These are phyloP conservation scores for Gortyna flavago DNA, from an alignment of 2,888 invertebrate genomes.

Conservation along the genomic window DNA sequence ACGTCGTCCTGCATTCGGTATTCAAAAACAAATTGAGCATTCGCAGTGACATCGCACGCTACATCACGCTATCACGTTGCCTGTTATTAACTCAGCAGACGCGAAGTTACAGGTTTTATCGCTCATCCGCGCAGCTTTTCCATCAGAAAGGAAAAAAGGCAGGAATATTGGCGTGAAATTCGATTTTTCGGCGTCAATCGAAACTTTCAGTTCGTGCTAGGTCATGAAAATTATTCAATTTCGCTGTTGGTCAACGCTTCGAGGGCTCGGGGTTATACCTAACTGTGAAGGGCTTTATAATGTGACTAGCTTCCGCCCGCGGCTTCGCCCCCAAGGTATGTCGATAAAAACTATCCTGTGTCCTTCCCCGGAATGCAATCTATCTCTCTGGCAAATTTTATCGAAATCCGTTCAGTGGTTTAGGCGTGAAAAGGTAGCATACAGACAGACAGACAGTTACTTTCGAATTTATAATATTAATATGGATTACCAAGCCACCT, in stretches of 20 bases:
- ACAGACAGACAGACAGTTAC: no score
- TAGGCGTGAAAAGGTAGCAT: no score
- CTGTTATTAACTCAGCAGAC: conserved; percentile 35
- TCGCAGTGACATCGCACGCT: conserved; percentile 4
- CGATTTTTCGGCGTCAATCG: conserved; percentile 44
- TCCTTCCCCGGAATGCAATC: no score
- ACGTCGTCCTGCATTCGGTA: conserved; percentile 11
- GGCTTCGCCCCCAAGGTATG: no score
- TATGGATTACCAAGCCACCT: no score
- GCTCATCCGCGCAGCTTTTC: conserved; percentile 31
- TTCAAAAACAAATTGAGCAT: conserved; percentile 44
- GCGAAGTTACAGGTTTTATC: conserved; percentile 20
- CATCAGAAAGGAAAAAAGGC: conserved; percentile 15
- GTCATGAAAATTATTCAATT: conserved; percentile 35
- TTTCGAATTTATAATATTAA: no score
- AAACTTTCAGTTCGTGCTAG: conserved; percentile 23
- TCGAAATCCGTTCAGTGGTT: no score
- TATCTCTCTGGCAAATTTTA: no score
- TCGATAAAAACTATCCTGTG: no score
- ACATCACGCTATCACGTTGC: conserved; percentile 14
- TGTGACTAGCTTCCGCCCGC: no score
- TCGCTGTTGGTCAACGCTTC: conserved; percentile 5
- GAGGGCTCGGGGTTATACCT: not conserved
- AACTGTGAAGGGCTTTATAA: conserved; percentile 5
- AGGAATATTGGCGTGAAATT: conserved; percentile 51